phyloP scores from a whole-genome alignment of 2,888 invertebrate species.

The Cryptosula pallasiana region DNA sequence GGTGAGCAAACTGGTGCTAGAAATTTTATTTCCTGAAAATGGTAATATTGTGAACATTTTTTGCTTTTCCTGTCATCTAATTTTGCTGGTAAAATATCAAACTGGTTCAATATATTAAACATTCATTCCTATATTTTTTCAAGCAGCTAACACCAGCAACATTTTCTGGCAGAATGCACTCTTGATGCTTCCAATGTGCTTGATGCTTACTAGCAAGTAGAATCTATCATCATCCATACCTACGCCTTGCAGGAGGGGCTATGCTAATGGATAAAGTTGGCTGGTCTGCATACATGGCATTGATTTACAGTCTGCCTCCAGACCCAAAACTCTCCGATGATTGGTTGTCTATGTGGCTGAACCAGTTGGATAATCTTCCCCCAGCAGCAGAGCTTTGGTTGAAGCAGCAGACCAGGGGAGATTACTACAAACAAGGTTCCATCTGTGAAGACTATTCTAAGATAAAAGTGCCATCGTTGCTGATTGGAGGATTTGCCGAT shows the following conservation, averaged over 20 bases:
- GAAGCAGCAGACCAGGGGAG: conserved; percentile 29
- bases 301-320: conserved; percentile 29
- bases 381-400: conserved; percentile 26
- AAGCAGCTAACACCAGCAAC: too few species aligned
- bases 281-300: conserved; percentile 30
- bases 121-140: too few species aligned
- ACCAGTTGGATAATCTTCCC: conserved; percentile 23
- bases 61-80: too few species aligned
- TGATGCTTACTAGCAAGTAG: too few species aligned
- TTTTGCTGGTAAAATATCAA: too few species aligned
- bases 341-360: conserved; percentile 26
- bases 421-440: conserved; percentile 31
- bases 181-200: too few species aligned
- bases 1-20: too few species aligned
- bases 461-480: conserved; percentile 25
- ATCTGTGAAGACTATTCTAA: conserved; percentile 28
- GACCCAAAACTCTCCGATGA: conserved; percentile 26
- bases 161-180: too few species aligned
- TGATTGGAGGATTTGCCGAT: conserved; percentile 29
- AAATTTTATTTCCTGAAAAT: too few species aligned
- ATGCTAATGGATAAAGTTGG: conserved; percentile 28
- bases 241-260: conserved; percentile 27
- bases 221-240: too few species aligned
- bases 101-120: too few species aligned
- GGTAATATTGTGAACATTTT: too few species aligned